A percentile compares a stretch with the other conserved stretches of the same genome.
These are phyloP conservation scores for Zaprionus capensis DNA, from an alignment of 1,140 invertebrate species.

Conservation along the genomic window DNA sequence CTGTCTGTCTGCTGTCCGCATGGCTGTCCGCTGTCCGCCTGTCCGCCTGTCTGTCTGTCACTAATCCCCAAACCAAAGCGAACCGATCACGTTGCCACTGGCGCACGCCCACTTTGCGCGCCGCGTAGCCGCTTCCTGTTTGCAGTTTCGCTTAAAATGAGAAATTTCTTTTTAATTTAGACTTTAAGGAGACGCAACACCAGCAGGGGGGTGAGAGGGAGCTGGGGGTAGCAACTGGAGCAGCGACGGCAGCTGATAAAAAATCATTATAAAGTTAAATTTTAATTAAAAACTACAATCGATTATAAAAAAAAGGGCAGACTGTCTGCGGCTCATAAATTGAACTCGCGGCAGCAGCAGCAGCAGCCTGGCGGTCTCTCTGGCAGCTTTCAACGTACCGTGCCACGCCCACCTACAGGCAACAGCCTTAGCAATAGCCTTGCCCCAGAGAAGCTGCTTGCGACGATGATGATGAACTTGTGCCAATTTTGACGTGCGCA, in stretches of 20 bases:
- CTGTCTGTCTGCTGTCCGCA: constrained; percentile 13
- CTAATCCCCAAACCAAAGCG: constrained; percentile 45
- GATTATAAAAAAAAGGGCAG: constrained; percentile 58
- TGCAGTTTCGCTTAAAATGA: constrained; percentile 60
- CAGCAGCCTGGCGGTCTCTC: constrained; percentile 47
- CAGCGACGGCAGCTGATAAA: constrained; percentile 79
- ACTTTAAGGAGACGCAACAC: constrained; percentile 58
- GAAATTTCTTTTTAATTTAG: constrained; percentile 84
- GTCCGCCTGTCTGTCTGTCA: constrained; percentile 36
- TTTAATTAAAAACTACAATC: constrained; percentile 84
- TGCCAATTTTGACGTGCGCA: constrained; percentile 70
- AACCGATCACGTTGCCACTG: constrained; percentile 55
- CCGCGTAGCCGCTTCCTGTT: constrained; percentile 69
- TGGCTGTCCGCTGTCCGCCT: constrained; percentile 25
- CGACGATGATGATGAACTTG: constrained; percentile 73
- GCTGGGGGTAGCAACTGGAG: neutral
- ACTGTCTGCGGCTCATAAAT: constrained; percentile 83
- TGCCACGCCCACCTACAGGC: constrained; percentile 54
- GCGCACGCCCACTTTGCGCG: constrained; percentile 71
- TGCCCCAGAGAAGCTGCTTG: neutral
- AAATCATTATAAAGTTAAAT: constrained; percentile 84
- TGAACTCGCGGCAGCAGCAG: constrained; percentile 36
- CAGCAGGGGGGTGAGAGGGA: neutral
- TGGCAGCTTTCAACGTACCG: constrained; percentile 68
- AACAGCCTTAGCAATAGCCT: neutral